Conservation (phyloP, 1,140 invertebrate genomes). For the Danaus plexippus region DNA sequence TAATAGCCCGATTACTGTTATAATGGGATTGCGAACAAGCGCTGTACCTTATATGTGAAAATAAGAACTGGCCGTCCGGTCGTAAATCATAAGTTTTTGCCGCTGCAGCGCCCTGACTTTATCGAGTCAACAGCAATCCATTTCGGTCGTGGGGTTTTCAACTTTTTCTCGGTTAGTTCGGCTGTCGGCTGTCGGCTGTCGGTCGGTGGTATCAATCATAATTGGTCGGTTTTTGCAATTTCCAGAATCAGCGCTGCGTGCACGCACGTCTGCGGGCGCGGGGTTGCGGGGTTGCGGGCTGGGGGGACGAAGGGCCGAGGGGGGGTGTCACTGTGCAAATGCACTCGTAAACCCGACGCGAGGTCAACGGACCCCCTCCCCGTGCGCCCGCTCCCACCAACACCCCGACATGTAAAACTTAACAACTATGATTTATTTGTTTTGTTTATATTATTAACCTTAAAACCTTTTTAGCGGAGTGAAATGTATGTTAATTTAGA, state of each 20-base stretch:
- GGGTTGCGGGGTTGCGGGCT: constrained; percentile 3
- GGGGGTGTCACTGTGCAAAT: constrained; percentile 63
- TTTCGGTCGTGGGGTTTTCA: constrained; percentile 35
- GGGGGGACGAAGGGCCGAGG: constrained; percentile 15
- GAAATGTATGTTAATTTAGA: too few relatives aligned
- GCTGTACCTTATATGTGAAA: constrained; percentile 17
- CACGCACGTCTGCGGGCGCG: constrained; percentile 40
- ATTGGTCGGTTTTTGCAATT: constrained; percentile 59
- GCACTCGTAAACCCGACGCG: constrained; percentile 60
- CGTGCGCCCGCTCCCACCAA: constrained; percentile 25
- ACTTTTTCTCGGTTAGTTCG: constrained; percentile 28
- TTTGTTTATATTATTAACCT: constrained; percentile 13
- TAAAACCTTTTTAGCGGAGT: too few relatives aligned
- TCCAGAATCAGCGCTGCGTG: constrained; percentile 49
- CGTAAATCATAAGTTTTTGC: constrained; percentile 38
- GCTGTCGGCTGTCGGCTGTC: constrained; percentile 25
- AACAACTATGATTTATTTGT: constrained; percentile 53
- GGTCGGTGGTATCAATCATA: constrained; percentile 54
- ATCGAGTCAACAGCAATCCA: constrained; percentile 35
- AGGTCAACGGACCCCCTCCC: constrained; percentile 54
- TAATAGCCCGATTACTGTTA: constrained; percentile 24
- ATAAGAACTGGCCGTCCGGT: constrained; percentile 12
- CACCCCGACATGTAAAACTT: constrained; percentile 42
- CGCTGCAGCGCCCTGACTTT: constrained; percentile 24
- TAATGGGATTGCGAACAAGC: constrained; percentile 20